phyloP scores from a whole-genome alignment of 2,797 vertebrate species.

The Clangula hyemalis region DNA sequence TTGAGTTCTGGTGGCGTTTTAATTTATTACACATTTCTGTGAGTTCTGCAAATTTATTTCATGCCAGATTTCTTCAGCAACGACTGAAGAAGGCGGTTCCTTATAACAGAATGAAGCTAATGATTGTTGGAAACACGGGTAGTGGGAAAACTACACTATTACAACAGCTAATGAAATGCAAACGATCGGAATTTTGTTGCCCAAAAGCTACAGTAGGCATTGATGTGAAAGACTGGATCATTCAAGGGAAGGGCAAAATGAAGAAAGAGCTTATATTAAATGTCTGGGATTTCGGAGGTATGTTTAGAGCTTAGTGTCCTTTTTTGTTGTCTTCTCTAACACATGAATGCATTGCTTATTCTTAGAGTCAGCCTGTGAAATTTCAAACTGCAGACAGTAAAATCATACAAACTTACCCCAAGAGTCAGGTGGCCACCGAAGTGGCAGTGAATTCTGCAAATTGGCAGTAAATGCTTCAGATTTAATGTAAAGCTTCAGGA shows the following conservation, averaged over 20 bases:
- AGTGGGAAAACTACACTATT: constrained; percentile 94
- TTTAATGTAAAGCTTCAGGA: neutral
- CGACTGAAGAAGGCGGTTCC: constrained; percentile 95
- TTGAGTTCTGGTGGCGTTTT: neutral
- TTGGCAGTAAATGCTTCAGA: neutral
- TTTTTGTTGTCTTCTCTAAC: neutral
- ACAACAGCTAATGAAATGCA: constrained; percentile 90
- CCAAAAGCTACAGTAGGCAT: constrained; percentile 80
- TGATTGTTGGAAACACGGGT: constrained; percentile 90
- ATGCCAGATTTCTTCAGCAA: constrained; percentile 92
- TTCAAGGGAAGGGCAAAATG: constrained; percentile 85
- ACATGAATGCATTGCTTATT: neutral
- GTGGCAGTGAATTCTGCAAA: neutral
- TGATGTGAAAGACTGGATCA: constrained; percentile 88
- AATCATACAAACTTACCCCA: neutral
- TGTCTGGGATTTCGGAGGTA: constrained; percentile 98
- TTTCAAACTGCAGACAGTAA: neutral
- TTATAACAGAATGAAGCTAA: constrained; percentile 94
- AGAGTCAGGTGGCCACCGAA: neutral
- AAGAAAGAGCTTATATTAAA: constrained; percentile 88
- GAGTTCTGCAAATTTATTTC: neutral
- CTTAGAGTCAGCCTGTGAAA: neutral
- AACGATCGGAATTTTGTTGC: constrained; percentile 72
- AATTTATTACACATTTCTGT: neutral
- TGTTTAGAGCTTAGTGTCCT: constrained; percentile 6